Conservation (phyloP, 2,797 vertebrate species). For the Crenuchus spilurus region DNA sequence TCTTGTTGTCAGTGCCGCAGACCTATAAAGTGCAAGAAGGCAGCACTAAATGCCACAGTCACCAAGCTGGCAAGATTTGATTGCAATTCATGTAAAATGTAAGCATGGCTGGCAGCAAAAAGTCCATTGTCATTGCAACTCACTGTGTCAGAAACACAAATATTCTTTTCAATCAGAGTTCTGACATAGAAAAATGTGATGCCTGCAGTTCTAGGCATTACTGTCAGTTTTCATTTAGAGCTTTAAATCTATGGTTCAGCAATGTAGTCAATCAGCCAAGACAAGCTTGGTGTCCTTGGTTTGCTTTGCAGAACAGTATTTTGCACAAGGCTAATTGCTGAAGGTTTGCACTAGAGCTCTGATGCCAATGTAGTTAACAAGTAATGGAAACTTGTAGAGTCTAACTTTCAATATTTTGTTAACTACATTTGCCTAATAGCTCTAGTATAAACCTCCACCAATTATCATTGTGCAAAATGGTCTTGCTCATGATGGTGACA, state of each 20-base stretch:
- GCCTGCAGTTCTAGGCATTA: neutral
- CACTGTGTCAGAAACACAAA: neutral
- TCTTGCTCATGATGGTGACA: too few relatives aligned
- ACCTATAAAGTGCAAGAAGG: slow-evolving; percentile 74
- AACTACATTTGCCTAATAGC: too few relatives aligned
- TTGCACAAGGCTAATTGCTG: too few relatives aligned
- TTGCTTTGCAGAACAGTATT: too few relatives aligned
- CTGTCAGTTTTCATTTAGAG: slow-evolving; percentile 9
- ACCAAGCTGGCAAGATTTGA: slow-evolving; percentile 6
- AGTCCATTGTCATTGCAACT: neutral
- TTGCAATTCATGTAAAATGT: neutral
- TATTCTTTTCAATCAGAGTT: slow-evolving; percentile 15
- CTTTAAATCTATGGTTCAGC: neutral
- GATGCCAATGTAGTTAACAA: too few relatives aligned
- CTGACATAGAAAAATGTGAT: neutral
- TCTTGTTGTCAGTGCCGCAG: slow-evolving; percentile 97
- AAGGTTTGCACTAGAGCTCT: too few relatives aligned
- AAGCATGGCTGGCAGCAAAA: neutral
- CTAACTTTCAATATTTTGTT: too few relatives aligned
- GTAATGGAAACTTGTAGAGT: too few relatives aligned
- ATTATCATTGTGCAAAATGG: too few relatives aligned
- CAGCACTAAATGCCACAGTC: neutral
- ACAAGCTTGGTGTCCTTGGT: too few relatives aligned
- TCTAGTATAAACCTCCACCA: too few relatives aligned
- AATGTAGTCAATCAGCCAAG: too few relatives aligned